Conservation (phyloP, 2,888 invertebrate genomes). For the Euzetes globulus region DNA sequence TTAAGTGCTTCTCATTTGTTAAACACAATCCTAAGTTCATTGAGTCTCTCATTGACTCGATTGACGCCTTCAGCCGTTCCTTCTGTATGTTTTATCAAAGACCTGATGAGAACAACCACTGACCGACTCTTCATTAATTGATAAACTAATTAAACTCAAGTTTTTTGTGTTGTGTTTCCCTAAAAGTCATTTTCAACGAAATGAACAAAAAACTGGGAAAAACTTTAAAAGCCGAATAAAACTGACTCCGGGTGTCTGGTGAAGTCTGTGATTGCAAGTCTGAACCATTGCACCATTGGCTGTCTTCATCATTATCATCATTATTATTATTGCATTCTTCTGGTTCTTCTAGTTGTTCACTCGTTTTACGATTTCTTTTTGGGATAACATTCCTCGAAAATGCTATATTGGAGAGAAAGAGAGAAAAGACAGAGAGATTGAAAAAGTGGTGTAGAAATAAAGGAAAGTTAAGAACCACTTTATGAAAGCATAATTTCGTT, state of each 20-base stretch:
- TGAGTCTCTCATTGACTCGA: background rate
- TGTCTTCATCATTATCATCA: background rate
- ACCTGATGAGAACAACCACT: no score
- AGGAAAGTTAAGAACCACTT: conserved; percentile 20
- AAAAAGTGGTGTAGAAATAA: conserved; percentile 15
- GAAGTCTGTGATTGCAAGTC: background rate
- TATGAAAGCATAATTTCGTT: conserved; percentile 17
- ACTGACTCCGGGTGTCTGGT: no score
- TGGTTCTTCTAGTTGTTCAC: background rate
- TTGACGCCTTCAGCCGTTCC: no score
- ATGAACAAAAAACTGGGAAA: no score
- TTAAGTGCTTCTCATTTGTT: background rate
- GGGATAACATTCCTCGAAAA: conserved; percentile 11
- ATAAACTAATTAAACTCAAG: no score
- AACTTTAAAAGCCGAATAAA: no score
- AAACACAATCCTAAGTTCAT: background rate
- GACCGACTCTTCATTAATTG: no score
- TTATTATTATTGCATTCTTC: conserved; percentile 2
- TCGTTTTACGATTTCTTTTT: conserved; percentile 13
- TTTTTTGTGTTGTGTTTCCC: no score
- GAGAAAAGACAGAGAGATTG: background rate
- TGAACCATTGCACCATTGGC: background rate
- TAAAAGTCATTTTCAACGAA: background rate
- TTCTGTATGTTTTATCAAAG: no score
- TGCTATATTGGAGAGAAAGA: conserved; percentile 4